Base-by-base conservation (phyloP, 1,140 invertebrate species). In the Drosophila tristis region DNA sequence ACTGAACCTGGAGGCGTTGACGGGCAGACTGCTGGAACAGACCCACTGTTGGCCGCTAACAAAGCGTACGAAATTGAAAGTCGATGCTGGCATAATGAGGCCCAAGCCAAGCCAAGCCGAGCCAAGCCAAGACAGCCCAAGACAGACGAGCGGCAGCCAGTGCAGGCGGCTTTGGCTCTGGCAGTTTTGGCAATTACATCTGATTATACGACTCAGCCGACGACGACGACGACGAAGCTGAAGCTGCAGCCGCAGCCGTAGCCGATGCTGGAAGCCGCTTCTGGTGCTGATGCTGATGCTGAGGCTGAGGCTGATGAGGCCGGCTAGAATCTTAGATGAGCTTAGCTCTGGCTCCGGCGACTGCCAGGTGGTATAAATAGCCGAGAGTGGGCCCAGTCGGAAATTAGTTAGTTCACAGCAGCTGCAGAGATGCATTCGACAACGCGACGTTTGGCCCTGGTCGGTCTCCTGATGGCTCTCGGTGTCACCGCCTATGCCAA, bases 131-230 rank as follows among this genome's bases (percentile, higher is more conserved):
- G 29, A 31, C 8, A 9, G 23, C 2, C 23, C 23, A 25, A 23
- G 47, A 16, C 15, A 8, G 54, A 58, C 71, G 47, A 71, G 71
- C 23, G 29, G n/a, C 23, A 26, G 44, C 54, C 55, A 75, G 67
- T 77, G 63, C 63, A 63, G 77, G 73, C 60, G 55, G 44, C 47
- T 42, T 16, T 50, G 42, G 25, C 74, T 44, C 45, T 39, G 64
- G 62, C 63, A 87, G 45, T 82, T 86, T 86, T 78, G 82, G 82
- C 84, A 82, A 87, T 82, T 82, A 86, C 78, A 87, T 58, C 78
- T 86, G 81, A 86, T 86, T 86, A 87, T 67, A 80, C 64, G 78
- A 77, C 59, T 47, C 35, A 65, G 47, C 50, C 44, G 55, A 39
- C 31, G 50, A 9, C 55, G 23, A 26, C 45, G 39, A 26, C 45